These are phyloP conservation scores for Orthosia gothica DNA, from an alignment of 2,888 invertebrate species.

Conservation along the genomic window DNA sequence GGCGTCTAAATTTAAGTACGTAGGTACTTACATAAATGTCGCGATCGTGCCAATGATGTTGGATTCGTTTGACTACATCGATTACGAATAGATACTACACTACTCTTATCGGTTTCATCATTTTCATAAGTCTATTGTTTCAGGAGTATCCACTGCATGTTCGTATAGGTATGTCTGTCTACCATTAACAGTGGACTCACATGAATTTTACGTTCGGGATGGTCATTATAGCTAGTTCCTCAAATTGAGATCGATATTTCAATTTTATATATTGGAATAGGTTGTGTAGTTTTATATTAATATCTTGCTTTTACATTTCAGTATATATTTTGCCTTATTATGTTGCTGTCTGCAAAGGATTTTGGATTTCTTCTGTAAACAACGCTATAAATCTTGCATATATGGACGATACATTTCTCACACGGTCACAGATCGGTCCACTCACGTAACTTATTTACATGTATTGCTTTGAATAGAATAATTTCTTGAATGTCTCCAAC, in stretches of 20 bases:
- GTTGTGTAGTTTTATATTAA: too few species aligned
- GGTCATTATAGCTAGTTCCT: not conserved
- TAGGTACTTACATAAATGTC: slow-evolving; percentile 20
- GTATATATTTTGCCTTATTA: slow-evolving; percentile 1
- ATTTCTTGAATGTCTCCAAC: slow-evolving; percentile 15
- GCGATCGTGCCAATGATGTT: slow-evolving; percentile 43
- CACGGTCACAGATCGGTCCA: slow-evolving; percentile 20
- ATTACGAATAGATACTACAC: slow-evolving; percentile 37
- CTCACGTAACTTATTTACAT: slow-evolving; percentile 52
- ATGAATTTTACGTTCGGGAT: not conserved
- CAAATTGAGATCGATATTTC: not conserved
- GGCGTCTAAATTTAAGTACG: slow-evolving; percentile 53
- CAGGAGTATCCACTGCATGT: not conserved
- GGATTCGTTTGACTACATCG: slow-evolving; percentile 16
- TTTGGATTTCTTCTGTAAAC: slow-evolving; percentile 50
- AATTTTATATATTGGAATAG: not conserved
- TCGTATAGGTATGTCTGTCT: not conserved
- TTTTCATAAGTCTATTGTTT: not conserved
- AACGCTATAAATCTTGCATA: slow-evolving; percentile 56
- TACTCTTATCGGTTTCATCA: not conserved
- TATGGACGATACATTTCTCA: slow-evolving; percentile 35
- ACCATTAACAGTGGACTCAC: not conserved
- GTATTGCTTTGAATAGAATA: slow-evolving; percentile 28
- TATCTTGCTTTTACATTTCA: not conserved
- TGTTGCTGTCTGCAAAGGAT: slow-evolving; percentile 13